Evolutionary conservation across 1,140 invertebrate genomes (phyloP), one percentile per base, ranked within the genome.

Genomic region (Dreissena rostriformis): DNA sequence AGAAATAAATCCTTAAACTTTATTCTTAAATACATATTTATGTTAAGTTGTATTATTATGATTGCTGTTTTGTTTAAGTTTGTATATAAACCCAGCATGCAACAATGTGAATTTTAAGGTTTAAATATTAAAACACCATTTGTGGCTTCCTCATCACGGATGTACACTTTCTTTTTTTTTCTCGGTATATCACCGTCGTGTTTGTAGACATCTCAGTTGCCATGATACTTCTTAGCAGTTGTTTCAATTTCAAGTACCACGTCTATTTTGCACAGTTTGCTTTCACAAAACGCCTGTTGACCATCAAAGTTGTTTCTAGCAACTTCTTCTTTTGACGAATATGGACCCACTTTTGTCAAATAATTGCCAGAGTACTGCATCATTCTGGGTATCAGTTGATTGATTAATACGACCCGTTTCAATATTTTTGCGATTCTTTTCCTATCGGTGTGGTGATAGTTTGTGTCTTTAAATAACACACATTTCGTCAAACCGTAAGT

Each of bases 281-380:
- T 67, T 29, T 67, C 24, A 0, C 24, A 67, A 11, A n/a, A 67
- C 15, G 24, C 17, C 52, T n/a, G 39, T 24, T n/a, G 17, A 49
- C 68, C 68, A 71, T 71, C 68, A 51, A 49, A 71, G 39, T 71
- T 71, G 39, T 71, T 71, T 51, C 19, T 71, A 17, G 39, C 28
- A 10, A 71, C 68, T 29, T 71, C 26, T n/a, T 29, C 29, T 17
- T 17, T n/a, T 71, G 24, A 17, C 39, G 15, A 0, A 39, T 15
- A n/a, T 15, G 68, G 68, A 39, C 68, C 68, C 0, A 26, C 2
- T 39, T 29, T 71, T 0, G 68, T 71, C 15, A 51, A n/a, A 49
- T 71, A 71, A 12, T 29, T 71, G 12, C 68, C 68, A 7, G 22
- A 17, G 11, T 0, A 29, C 39, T 22, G 68, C 68, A 71, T 71